Percentiles rank a stretch among this genome's conserved stretches.
phyloP scores from a whole-genome alignment of 2,888 invertebrate species.

The Suillia variegata region DNA sequence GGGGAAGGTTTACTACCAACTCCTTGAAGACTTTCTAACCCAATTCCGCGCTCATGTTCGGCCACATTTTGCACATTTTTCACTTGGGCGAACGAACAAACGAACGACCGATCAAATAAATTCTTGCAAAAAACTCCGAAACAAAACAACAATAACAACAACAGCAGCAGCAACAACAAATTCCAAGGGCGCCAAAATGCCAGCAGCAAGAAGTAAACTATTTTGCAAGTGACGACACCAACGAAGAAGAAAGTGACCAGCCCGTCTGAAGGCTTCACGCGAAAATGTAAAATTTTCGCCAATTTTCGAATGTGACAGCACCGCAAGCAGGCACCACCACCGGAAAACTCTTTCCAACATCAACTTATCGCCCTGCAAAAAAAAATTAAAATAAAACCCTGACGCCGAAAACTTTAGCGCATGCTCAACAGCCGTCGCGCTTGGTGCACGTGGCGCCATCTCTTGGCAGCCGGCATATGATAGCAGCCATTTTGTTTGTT shows the following conservation, averaged over 20 bases:
- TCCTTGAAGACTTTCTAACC: conserved; percentile 35
- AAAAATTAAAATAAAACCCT: too few species aligned
- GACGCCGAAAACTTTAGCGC: conserved; percentile 3
- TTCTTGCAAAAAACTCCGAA: conserved; percentile 4
- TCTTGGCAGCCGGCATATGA: conserved; percentile 48
- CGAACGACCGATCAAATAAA: too few species aligned
- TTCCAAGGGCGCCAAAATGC: conserved; percentile 15
- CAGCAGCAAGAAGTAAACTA: background rate
- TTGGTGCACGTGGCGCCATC: conserved; percentile 50
- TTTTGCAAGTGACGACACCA: background rate
- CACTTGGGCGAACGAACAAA: background rate
- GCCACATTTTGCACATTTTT: background rate
- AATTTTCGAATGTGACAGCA: background rate
- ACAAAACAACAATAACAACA: conserved; percentile 16
- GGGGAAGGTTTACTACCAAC: too few species aligned
- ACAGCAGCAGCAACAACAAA: conserved; percentile 17
- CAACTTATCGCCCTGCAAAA: background rate
- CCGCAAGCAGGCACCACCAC: background rate
- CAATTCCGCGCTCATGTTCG: conserved; percentile 35
- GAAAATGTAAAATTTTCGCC: conserved; percentile 18
- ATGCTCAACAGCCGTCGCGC: background rate
- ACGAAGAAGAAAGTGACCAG: background rate
- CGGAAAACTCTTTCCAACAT: background rate
- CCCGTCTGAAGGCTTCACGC: conserved; percentile 25
- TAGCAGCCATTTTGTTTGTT: conserved; percentile 62